Percentiles rank a stretch among this genome's conserved stretches.
Conservation (phyloP, 2,888 invertebrate genomes). For the Neria commutata region DNA sequence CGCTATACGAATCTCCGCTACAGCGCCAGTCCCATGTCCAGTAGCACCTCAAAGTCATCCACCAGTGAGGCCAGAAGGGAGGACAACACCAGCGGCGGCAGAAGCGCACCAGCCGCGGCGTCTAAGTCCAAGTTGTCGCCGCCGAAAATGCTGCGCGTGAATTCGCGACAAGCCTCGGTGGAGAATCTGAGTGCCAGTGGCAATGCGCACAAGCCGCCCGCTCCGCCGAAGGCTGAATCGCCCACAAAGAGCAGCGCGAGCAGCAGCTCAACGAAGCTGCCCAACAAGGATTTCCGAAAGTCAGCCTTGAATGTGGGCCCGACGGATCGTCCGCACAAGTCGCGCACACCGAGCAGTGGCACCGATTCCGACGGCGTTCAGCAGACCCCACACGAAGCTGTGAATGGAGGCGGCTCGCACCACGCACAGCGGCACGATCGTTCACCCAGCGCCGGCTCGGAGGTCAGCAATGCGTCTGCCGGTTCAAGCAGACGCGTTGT, state of each 20-base stretch:
- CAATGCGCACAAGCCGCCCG: conserved; percentile 43
- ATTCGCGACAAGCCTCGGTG: conserved; percentile 54
- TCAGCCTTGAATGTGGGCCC: conserved; percentile 73
- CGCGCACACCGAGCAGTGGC: conserved; percentile 60
- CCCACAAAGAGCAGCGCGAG: conserved; percentile 51
- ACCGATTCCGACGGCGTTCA: conserved; percentile 53
- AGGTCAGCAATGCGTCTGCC: conserved; percentile 63
- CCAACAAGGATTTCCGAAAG: conserved; percentile 77
- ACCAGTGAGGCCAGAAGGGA: conserved; percentile 35
- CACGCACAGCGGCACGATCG: conserved; percentile 48
- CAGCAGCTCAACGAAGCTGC: conserved; percentile 55
- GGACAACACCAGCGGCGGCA: conserved; percentile 26
- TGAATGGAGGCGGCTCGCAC: conserved; percentile 29
- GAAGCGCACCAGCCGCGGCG: conserved; percentile 5
- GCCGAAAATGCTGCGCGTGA: conserved; percentile 50
- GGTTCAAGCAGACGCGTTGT: conserved; percentile 47
- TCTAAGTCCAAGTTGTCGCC: conserved; percentile 55
- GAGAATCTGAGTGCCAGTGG: conserved; percentile 44
- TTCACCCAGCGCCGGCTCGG: conserved; percentile 63
- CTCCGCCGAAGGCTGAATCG: conserved; percentile 55
- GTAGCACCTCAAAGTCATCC: conserved; percentile 13
- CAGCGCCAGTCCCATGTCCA: conserved; percentile 50
- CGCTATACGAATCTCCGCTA: conserved; percentile 55
- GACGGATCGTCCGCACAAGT: conserved; percentile 58
- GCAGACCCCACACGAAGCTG: conserved; percentile 23